Percentiles rank a stretch among this genome's conserved stretches.
Conservation (phyloP, 2,113 vertebrate species). For the Marmota flaviventris region DNA sequence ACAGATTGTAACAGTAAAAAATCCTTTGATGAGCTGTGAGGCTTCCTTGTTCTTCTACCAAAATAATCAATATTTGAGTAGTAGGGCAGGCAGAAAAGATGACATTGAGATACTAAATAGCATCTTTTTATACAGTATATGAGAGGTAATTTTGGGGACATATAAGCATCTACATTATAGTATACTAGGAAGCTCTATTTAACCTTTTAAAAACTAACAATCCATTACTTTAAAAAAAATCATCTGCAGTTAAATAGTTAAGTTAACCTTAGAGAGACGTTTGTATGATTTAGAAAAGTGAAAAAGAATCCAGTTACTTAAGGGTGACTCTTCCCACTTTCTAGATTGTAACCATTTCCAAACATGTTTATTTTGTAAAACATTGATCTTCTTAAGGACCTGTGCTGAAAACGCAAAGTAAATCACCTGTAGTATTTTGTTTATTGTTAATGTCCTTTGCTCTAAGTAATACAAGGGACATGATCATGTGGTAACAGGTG, state of each 20-base stretch:
- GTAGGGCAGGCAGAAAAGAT: not conserved
- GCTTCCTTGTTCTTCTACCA: not conserved
- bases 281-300: conserved; percentile 39
- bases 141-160: not conserved
- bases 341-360: not conserved
- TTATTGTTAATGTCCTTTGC: conserved; percentile 4
- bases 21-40: not conserved
- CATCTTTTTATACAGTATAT: conserved; percentile 6
- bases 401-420: not conserved
- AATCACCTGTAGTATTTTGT: not conserved
- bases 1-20: not conserved
- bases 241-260: not conserved
- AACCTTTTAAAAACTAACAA: conserved; percentile 22
- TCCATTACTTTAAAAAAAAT: not conserved
- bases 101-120: not conserved
- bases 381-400: not conserved
- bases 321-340: not conserved
- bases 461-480: not conserved
- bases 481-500: not conserved
- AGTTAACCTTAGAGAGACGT: not conserved
- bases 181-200: not conserved
- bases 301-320: not conserved
- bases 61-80: not conserved
- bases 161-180: not conserved
- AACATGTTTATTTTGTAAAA: not conserved